Percentiles rank a stretch among this genome's conserved stretches.
Evolutionary conservation across 2,113 vertebrate species (phyloP).

Genomic region (Rhodinocichla rosea): DNA sequence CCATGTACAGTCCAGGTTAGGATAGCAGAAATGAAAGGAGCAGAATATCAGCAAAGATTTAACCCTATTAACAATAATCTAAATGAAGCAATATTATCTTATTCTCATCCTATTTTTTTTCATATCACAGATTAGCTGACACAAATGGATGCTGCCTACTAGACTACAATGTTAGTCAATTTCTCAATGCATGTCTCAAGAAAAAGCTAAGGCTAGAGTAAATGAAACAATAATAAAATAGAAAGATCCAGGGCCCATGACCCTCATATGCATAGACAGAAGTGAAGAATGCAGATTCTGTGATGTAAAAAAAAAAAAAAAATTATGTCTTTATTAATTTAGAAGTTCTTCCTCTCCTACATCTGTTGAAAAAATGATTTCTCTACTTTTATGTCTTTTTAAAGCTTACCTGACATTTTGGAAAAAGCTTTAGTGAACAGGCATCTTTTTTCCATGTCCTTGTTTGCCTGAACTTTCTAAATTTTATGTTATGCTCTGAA

Average conservation of each 20-base stretch:
- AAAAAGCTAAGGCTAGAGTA: neutral
- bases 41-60: neutral
- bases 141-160: neutral
- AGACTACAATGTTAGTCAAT: neutral
- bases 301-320: neutral
- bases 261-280: neutral
- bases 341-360: neutral
- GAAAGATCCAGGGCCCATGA: neutral
- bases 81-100: neutral
- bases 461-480: conserved; percentile 4
- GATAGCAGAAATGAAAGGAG: neutral
- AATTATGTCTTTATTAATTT: neutral
- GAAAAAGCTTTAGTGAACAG: neutral
- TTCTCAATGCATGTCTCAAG: neutral
- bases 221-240: neutral
- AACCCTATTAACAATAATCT: neutral
- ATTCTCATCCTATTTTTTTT: neutral
- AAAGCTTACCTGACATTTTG: neutral
- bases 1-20: neutral
- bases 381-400: neutral
- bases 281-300: neutral
- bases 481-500: conserved; percentile 12
- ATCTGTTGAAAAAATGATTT: neutral
- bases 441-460: neutral
- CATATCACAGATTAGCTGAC: neutral